Conservation (phyloP, 2,888 invertebrate genomes). For the Eristalis tenax region DNA sequence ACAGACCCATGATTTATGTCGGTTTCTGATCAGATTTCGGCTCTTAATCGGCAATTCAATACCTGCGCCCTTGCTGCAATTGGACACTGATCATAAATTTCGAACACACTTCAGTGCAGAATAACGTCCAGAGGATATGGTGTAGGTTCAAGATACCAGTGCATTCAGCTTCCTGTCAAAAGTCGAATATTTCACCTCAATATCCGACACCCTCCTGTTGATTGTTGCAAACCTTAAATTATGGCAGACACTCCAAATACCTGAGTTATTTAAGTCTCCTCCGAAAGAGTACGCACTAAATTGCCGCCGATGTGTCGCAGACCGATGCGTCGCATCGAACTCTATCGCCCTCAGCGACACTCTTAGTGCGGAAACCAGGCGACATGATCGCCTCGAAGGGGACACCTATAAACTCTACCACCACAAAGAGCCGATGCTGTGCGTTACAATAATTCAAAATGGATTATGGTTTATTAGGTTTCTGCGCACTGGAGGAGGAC, state of each 20-base stretch:
- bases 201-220: slow-evolving; percentile 72
- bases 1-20: neutral
- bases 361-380: slow-evolving; percentile 63
- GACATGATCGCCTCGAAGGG: slow-evolving; percentile 66
- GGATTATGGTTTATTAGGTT: slow-evolving; percentile 81
- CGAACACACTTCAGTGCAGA: slow-evolving; percentile 17
- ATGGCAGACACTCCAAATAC: slow-evolving; percentile 74
- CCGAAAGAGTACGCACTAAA: slow-evolving; percentile 56
- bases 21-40: neutral
- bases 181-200: slow-evolving; percentile 60
- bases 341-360: slow-evolving; percentile 49
- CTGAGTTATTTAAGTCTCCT: slow-evolving; percentile 51
- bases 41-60: neutral
- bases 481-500: slow-evolving; percentile 60
- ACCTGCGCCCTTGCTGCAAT: neutral
- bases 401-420: slow-evolving; percentile 67
- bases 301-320: slow-evolving; percentile 38
- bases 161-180: slow-evolving; percentile 51
- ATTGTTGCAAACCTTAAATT: slow-evolving; percentile 81
- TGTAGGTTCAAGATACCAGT: neutral
- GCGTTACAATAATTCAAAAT: slow-evolving; percentile 80
- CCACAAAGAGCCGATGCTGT: slow-evolving; percentile 69
- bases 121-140: neutral
- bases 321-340: slow-evolving; percentile 44
- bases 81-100: slow-evolving; percentile 20